phyloP scores from a whole-genome alignment of 2,113 vertebrate species.

The Dunckerocampus dactyliophorus region DNA sequence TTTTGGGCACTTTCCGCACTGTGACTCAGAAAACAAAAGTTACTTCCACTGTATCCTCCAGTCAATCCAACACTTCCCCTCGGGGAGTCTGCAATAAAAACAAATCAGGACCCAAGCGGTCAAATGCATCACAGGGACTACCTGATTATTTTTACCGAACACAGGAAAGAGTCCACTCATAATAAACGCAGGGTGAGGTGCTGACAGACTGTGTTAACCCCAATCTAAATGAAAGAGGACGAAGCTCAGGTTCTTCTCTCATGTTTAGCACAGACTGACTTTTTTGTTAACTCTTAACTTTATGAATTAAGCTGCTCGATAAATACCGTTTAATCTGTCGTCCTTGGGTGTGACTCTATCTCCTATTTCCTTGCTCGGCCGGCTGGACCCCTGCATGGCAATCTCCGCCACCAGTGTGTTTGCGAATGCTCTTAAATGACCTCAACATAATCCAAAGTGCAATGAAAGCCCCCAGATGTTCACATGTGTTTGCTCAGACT shows the following conservation, averaged over 20 bases:
- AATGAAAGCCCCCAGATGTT: neutral
- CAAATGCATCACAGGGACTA: constrained; percentile 36
- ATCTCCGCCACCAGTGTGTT: neutral
- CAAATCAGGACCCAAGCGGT: constrained; percentile 47
- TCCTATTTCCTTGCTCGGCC: neutral
- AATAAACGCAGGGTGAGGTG: constrained; percentile 64
- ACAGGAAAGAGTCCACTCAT: constrained; percentile 69
- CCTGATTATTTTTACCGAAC: constrained; percentile 70
- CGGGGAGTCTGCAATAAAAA: constrained; percentile 51
- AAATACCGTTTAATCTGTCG: neutral
- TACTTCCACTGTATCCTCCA: constrained; percentile 46
- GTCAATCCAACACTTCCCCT: constrained; percentile 21
- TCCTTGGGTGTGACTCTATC: neutral
- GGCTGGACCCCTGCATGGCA: neutral
- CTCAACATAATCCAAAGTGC: constrained; percentile 4
- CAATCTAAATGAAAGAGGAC: constrained; percentile 50
- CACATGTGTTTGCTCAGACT: constrained; percentile 18
- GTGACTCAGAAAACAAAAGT: constrained; percentile 9
- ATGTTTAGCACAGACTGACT: constrained; percentile 43
- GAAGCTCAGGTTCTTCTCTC: constrained; percentile 39
- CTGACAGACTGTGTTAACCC: constrained; percentile 68
- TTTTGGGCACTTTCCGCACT: neutral
- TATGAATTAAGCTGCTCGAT: neutral
- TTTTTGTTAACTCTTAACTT: neutral
- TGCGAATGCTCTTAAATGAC: constrained; percentile 7